Evolutionary conservation across 2,113 vertebrate species (phyloP).

Genomic region (Penelope pileata): DNA sequence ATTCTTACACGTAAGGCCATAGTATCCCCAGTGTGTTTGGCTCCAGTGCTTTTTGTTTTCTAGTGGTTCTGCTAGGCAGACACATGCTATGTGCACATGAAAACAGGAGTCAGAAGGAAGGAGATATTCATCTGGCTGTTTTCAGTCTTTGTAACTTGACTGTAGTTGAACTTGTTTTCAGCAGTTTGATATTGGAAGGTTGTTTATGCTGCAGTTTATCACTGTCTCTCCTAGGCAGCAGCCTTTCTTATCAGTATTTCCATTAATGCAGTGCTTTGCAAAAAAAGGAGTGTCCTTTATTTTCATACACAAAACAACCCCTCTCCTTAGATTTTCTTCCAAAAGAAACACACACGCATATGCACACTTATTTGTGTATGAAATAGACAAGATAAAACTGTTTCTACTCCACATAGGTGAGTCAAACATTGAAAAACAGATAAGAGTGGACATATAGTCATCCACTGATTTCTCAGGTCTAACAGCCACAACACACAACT

Average conservation of each 20-base stretch:
- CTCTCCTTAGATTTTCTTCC: neutral
- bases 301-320: neutral
- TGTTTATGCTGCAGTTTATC: constrained; percentile 11
- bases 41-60: neutral
- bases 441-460: neutral
- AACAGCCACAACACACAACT: neutral
- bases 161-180: neutral
- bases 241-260: neutral
- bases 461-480: neutral
- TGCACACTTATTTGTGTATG: neutral
- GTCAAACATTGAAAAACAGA: neutral
- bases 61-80: neutral
- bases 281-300: neutral
- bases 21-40: neutral
- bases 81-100: neutral
- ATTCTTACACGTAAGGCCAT: neutral
- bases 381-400: neutral
- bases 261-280: neutral
- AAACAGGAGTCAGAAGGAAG: neutral
- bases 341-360: neutral
- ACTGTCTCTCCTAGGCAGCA: neutral
- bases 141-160: neutral
- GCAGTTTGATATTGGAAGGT: neutral
- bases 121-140: neutral
- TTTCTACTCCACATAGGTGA: neutral